phyloP scores from a whole-genome alignment of 2,113 vertebrate genomes.

The Cynopterus brachyotis region DNA sequence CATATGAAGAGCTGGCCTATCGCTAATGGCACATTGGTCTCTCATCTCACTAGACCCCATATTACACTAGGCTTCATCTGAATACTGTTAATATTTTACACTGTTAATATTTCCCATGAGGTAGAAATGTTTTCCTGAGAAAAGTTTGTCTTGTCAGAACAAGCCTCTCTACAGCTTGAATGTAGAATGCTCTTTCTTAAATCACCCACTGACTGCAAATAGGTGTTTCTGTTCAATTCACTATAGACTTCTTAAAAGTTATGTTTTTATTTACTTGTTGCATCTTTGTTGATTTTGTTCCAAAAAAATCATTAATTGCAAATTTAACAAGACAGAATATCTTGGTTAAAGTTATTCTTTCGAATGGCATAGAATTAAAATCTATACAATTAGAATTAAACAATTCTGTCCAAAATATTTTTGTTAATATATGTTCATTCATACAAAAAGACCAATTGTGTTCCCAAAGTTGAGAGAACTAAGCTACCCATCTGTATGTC shows the following conservation, averaged over 20 bases:
- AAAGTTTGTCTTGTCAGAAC: neutral
- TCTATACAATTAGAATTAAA: slow-evolving; percentile 83
- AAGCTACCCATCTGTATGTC: slow-evolving; percentile 91
- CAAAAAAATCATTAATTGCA: slow-evolving; percentile 54
- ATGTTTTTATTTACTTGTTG: neutral
- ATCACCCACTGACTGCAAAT: neutral
- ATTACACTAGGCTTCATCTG: neutral
- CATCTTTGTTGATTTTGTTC: slow-evolving; percentile 45
- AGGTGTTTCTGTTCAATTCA: neutral
- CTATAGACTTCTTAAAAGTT: neutral
- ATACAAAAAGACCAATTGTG: slow-evolving; percentile 89
- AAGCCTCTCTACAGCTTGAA: neutral
- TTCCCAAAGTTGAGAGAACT: slow-evolving; percentile 82
- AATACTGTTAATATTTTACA: neutral
- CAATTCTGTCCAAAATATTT: slow-evolving; percentile 78
- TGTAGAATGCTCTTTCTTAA: neutral
- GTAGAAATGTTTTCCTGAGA: slow-evolving; percentile 26
- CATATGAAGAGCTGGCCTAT: neutral
- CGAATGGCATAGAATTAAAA: slow-evolving; percentile 81
- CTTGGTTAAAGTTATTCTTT: slow-evolving; percentile 61
- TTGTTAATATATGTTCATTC: slow-evolving; percentile 80
- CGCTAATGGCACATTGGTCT: neutral
- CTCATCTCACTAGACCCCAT: neutral
- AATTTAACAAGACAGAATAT: slow-evolving; percentile 73
- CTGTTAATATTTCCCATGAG: neutral